Base-by-base conservation (phyloP, 2,797 vertebrate species). In the Gymnothorax javanicus region DNA sequence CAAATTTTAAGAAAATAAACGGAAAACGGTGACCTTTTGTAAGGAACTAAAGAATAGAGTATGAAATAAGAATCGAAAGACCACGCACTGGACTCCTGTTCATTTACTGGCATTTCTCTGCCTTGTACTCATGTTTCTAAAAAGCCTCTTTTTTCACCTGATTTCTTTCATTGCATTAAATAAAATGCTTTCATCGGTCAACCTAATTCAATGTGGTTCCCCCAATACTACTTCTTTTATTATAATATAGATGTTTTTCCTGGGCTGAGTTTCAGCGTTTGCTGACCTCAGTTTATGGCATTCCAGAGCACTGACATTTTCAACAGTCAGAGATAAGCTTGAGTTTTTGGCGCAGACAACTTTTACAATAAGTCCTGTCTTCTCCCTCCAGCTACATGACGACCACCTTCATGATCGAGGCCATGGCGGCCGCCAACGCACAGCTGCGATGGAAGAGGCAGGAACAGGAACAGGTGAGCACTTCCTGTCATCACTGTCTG, bases 401-500 rank as follows among this genome's bases (percentile, higher is more conserved):
- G 0, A 99, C 98, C 0, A 99, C 98, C 0, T 99, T 99, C 59
- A 97, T 99, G 92, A 96, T 99, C 23, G 98, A 99, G 94, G 97
- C 98, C 87, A 99, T 99, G 98, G 98, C 98, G 7, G 97, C 98
- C 3, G 98, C 98, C 87, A 99, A 99, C 0, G 98, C 98, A 75
- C 98, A 98, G 91, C 95, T 99, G 87, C 96, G 94, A 88, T 99
- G 98, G 98, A 99, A 98, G 94, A 97, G 97, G 92, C 95, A 97
- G 91, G 97, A 99, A 88, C 97, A 96, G 91, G 97, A 93, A 84
- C 97, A 97, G 97, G 98, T 99, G 91, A 90, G 94, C 57, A 52
- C 64, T 56, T 56, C 20, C 60, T 33, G 33, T 43, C 33, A 43
- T 43, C 33, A 43, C 33, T 43, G 33, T 43, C 33, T 43, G 33